These are phyloP conservation scores for Xestia rhomboidea DNA, from an alignment of 2,888 invertebrate species.

Conservation along the genomic window DNA sequence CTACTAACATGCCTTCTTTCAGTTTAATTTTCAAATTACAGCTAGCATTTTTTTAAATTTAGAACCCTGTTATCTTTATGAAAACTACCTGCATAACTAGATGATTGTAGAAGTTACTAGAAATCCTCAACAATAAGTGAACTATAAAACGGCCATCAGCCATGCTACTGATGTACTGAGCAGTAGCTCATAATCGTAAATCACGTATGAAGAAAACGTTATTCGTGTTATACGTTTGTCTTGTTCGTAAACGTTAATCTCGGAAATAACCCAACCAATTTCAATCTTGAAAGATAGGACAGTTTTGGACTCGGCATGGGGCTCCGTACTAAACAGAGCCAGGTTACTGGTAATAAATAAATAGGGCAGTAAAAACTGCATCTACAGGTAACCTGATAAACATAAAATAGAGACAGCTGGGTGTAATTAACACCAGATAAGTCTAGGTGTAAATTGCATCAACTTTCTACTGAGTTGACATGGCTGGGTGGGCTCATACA, in stretches of 20 bases:
- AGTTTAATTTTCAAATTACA: not conserved
- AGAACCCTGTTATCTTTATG: not conserved
- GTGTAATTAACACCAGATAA: slow-evolving; percentile 50
- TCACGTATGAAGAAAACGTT: no score
- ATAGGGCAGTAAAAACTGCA: not conserved
- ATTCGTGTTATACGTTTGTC: no score
- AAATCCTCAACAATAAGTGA: not conserved
- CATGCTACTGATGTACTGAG: not conserved
- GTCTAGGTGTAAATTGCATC: slow-evolving; percentile 31
- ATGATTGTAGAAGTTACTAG: no score
- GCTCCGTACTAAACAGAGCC: fast-evolving
- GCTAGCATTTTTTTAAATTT: not conserved
- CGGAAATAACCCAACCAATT: not conserved
- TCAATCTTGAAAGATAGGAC: not conserved
- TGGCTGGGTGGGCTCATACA: slow-evolving; percentile 32
- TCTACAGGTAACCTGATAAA: slow-evolving; percentile 16
- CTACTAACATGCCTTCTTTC: not conserved
- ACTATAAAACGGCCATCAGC: not conserved
- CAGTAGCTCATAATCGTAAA: not conserved
- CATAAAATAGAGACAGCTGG: slow-evolving; percentile 15
- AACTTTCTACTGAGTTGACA: slow-evolving; percentile 43
- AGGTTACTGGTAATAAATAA: not conserved
- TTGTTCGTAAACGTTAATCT: not conserved
- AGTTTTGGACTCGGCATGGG: not conserved
- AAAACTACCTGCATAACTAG: no score